Evolutionary conservation across 2,888 invertebrate species (phyloP).

Genomic region (Octodonta nipae): DNA sequence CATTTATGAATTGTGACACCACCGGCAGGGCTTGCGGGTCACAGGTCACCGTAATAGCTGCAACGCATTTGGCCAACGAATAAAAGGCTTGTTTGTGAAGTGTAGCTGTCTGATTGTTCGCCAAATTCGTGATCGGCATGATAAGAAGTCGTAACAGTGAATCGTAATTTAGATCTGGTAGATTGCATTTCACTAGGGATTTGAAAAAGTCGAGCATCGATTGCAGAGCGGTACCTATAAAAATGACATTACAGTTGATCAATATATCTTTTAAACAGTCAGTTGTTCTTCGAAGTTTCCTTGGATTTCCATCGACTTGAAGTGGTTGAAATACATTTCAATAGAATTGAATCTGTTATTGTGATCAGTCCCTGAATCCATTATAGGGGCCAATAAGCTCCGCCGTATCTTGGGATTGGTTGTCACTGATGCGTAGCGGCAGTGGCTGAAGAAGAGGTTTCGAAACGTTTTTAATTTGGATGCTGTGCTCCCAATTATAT

Average conservation of each 20-base stretch:
- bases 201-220: slow-evolving; percentile 87
- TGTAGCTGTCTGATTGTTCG: slow-evolving; percentile 21
- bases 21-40: slow-evolving; percentile 51
- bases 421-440: too few species aligned
- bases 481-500: too few species aligned
- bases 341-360: too few species aligned
- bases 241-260: slow-evolving; percentile 5
- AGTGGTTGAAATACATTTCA: too few species aligned
- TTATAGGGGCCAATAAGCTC: too few species aligned
- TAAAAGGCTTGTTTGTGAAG: slow-evolving; percentile 71
- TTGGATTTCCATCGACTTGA: too few species aligned
- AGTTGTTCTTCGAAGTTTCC: too few species aligned
- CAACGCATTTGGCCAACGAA: slow-evolving; percentile 91
- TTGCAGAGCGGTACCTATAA: slow-evolving; percentile 69
- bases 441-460: too few species aligned
- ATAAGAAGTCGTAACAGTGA: slow-evolving; percentile 67
- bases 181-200: slow-evolving; percentile 74
- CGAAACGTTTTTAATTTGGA: too few species aligned
- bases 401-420: too few species aligned
- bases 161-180: slow-evolving; percentile 58
- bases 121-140: slow-evolving; percentile 36
- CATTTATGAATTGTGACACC: slow-evolving; percentile 54
- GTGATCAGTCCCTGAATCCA: too few species aligned
- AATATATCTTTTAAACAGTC: not conserved
- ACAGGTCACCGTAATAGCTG: slow-evolving; percentile 76